A percentile compares a stretch with the other conserved stretches of the same genome.
Conservation (phyloP, 2,888 invertebrate species). For the Miltochrista miniata region DNA sequence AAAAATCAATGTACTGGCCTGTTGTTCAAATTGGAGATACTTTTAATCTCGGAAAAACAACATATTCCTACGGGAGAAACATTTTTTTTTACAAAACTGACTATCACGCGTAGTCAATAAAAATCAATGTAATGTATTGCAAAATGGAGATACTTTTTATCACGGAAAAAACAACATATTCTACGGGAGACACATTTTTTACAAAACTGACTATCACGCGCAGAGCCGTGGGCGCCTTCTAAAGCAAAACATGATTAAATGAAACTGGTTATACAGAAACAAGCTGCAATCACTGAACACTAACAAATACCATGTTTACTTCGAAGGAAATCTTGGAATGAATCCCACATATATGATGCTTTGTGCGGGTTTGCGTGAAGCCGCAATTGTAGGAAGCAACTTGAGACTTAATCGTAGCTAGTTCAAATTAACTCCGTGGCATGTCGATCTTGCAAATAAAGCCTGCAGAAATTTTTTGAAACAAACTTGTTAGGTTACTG, state of each 20-base stretch:
- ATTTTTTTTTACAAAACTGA: too few relatives aligned
- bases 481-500: neutral
- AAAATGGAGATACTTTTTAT: too few relatives aligned
- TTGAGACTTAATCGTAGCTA: conserved; percentile 44
- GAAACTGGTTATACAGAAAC: conserved; percentile 15
- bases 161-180: too few relatives aligned
- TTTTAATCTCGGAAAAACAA: too few relatives aligned
- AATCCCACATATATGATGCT: conserved; percentile 33
- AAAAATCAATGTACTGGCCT: too few relatives aligned
- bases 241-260: conserved; percentile 11
- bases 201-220: too few relatives aligned
- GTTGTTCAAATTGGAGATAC: too few relatives aligned
- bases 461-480: conserved; percentile 11
- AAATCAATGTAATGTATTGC: too few relatives aligned
- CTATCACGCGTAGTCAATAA: too few relatives aligned
- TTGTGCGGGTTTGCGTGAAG: conserved; percentile 40
- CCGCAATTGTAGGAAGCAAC: conserved; percentile 60
- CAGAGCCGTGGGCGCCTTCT: too few relatives aligned
- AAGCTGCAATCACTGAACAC: neutral
- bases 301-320: conserved; percentile 16
- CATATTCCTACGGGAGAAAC: too few relatives aligned
- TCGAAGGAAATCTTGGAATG: conserved; percentile 22
- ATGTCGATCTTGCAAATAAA: conserved; percentile 16
- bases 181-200: too few relatives aligned
- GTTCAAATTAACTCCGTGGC: conserved; percentile 28